Conservation (phyloP, 1,140 invertebrate genomes). For the Gryllus bimaculatus region DNA sequence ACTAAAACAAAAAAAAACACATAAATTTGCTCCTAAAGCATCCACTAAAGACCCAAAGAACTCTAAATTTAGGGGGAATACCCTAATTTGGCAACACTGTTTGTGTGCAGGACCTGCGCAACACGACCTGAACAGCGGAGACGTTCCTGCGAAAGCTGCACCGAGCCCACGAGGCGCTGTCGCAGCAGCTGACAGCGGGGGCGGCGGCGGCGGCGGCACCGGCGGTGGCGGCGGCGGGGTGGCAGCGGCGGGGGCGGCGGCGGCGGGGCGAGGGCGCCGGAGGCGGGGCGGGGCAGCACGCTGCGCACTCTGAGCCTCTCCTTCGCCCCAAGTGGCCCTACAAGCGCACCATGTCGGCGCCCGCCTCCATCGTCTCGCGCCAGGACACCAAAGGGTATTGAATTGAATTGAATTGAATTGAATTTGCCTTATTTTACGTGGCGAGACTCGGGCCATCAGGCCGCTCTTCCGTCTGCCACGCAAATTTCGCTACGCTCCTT, state of each 20-base stretch:
- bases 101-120: constrained; percentile 64
- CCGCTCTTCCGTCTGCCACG: too few species aligned
- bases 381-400: constrained; percentile 61
- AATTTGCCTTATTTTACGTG: too few species aligned
- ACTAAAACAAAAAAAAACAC: too few species aligned
- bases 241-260: constrained; percentile 45
- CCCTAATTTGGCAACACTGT: not conserved
- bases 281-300: constrained; percentile 32
- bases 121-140: constrained; percentile 81
- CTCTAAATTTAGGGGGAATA: too few species aligned
- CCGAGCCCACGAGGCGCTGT: constrained; percentile 81
- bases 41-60: too few species aligned
- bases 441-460: too few species aligned
- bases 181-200: constrained; percentile 74
- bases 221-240: constrained; percentile 76
- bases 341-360: constrained; percentile 85
- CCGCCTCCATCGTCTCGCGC: constrained; percentile 66
- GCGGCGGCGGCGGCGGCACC: constrained; percentile 36
- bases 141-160: constrained; percentile 78
- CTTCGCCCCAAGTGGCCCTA: constrained; percentile 89
- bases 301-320: constrained; percentile 80
- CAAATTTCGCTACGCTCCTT: too few species aligned
- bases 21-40: too few species aligned
- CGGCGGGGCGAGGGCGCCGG: constrained; percentile 60
- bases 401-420: too few species aligned